phyloP scores from a whole-genome alignment of 2,113 vertebrate species.

The Barbus barbus region DNA sequence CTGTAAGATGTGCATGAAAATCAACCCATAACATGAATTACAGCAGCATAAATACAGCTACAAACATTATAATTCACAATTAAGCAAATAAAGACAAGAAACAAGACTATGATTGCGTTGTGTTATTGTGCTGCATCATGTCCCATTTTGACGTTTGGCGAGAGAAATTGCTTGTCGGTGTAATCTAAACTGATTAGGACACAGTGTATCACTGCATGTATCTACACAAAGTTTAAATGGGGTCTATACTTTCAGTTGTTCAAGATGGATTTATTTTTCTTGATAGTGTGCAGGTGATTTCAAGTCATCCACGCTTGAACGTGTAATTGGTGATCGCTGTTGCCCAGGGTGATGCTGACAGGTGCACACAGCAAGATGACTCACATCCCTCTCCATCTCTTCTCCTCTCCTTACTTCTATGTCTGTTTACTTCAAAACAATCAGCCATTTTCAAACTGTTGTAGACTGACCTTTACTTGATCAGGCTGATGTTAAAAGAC shows the following conservation, averaged over 20 bases:
- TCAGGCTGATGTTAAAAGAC: neutral
- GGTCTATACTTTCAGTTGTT: neutral
- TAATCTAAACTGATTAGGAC: no score
- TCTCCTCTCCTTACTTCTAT: neutral
- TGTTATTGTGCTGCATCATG: no score
- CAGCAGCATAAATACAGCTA: no score
- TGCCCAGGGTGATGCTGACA: constrained; percentile 8
- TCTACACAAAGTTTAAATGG: neutral
- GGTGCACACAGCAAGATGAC: neutral
- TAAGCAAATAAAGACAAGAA: no score
- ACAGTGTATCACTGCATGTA: neutral
- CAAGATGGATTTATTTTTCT: neutral
- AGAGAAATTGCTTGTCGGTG: no score
- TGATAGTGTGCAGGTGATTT: constrained; percentile 6
- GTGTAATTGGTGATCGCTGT: neutral
- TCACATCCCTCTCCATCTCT: neutral
- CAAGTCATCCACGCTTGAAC: neutral
- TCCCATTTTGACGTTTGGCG: no score
- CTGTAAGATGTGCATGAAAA: no score
- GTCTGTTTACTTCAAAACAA: neutral
- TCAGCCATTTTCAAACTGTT: neutral
- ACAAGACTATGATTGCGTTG: no score
- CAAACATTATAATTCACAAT: no score
- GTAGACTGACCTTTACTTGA: constrained; percentile 10
- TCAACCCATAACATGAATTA: no score